These are phyloP conservation scores for Coreius guichenoti DNA, from an alignment of 2,797 vertebrate genomes.

Conservation along the genomic window DNA sequence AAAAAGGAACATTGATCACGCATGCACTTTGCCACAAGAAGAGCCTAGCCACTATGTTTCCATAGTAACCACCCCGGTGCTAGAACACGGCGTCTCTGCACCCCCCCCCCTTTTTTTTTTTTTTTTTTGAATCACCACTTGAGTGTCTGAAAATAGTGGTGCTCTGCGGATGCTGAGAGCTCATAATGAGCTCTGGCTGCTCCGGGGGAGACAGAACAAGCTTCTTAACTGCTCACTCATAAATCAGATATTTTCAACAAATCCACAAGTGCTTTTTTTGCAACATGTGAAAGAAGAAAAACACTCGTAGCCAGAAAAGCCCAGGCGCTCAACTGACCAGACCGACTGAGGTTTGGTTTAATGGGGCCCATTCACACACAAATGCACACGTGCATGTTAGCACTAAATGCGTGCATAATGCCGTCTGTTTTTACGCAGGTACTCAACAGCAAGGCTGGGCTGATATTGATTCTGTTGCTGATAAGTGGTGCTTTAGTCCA, in stretches of 20 bases:
- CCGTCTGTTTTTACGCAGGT: conserved; percentile 2
- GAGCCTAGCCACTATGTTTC: conserved; percentile 67
- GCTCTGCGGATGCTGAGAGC: conserved; percentile 41
- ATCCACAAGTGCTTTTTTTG: conserved; percentile 30
- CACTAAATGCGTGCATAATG: not conserved
- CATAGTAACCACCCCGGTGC: conserved; percentile 70
- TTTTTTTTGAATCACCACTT: conserved; percentile 49
- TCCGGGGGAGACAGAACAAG: not conserved
- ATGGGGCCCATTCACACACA: not conserved
- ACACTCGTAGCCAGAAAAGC: conserved; percentile 8
- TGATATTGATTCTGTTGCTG: conserved; percentile 37
- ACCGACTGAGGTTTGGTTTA: not conserved
- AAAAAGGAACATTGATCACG: conserved; percentile 43
- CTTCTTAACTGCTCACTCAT: conserved; percentile 49
- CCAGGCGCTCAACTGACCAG: not conserved
- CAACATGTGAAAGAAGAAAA: not conserved
- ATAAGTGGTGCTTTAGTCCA: conserved; percentile 41
- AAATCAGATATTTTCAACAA: conserved; percentile 47
- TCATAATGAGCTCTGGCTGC: conserved; percentile 49
- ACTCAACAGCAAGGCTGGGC: conserved; percentile 14
- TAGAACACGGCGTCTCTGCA: conserved; percentile 48
- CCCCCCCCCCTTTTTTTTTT: not conserved
- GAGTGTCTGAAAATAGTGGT: conserved; percentile 57
- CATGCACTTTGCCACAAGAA: conserved; percentile 51
- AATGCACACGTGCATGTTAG: not conserved